phyloP scores from a whole-genome alignment of 2,888 invertebrate genomes.

The Macrophya alboannulata region DNA sequence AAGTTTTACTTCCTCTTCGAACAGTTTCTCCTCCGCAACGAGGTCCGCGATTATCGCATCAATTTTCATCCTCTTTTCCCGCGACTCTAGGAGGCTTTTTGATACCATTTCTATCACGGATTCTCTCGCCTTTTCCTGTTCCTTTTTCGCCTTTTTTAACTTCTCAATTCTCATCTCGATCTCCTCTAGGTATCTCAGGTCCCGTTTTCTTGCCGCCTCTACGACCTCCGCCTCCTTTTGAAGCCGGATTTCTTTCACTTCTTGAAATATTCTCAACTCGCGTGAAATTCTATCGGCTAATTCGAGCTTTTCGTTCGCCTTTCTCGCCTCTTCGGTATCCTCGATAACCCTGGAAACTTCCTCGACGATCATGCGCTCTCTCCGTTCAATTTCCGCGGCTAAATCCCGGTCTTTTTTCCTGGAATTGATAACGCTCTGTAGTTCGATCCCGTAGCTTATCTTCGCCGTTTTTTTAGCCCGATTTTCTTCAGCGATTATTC shows the following conservation, averaged over 20 bases:
- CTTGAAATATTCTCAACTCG: conserved; percentile 64
- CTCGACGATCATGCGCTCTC: conserved; percentile 67
- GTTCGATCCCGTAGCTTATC: conserved; percentile 63
- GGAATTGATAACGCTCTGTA: conserved; percentile 60
- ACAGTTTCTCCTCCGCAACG: conserved; percentile 68
- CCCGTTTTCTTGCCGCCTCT: conserved; percentile 42
- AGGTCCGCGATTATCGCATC: conserved; percentile 67
- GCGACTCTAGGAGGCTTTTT: conserved; percentile 63
- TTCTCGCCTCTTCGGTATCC: conserved; percentile 61
- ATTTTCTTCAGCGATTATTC: conserved; percentile 48
- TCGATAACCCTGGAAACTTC: conserved; percentile 71
- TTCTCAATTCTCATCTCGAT: conserved; percentile 64
- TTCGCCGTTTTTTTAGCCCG: conserved; percentile 56
- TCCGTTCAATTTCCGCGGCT: conserved; percentile 64
- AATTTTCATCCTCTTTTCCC: conserved; percentile 61
- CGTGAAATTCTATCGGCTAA: conserved; percentile 63
- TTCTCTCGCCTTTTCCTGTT: conserved; percentile 61
- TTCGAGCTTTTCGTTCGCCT: conserved; percentile 59
- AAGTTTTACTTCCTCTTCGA: conserved; percentile 65
- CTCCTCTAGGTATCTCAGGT: conserved; percentile 64
- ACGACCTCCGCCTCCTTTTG: conserved; percentile 60
- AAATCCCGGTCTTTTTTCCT: conserved; percentile 63
- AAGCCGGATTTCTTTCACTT: conserved; percentile 66
- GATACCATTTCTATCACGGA: conserved; percentile 62
- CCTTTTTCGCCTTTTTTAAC: conserved; percentile 54